Base-by-base conservation (phyloP, 2,113 vertebrate genomes). In the Nansenia antarctica region DNA sequence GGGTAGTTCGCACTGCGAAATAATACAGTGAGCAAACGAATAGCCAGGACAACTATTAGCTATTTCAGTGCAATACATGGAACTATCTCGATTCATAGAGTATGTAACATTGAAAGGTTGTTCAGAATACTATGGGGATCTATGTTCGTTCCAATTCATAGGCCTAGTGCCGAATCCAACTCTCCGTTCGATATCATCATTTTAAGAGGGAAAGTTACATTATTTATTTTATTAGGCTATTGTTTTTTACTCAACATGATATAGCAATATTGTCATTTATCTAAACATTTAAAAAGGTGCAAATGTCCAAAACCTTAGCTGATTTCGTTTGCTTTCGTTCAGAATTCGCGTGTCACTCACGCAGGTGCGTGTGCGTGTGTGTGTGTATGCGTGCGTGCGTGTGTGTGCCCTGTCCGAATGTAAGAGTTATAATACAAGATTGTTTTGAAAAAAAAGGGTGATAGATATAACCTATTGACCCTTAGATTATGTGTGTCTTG, bases 401-500 rank as follows among this genome's bases (percentile, higher is more conserved):
- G 7, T 47, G 15, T 47, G 42, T 47, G 42, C 8, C 14, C 14
- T n/a, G 14, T 47, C 14, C 42, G 2, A 47, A 47, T 47, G n/a
- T 18, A 5, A 47, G n/a, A 42, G 11, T 15, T 42, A n/a, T n/a
- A n/a, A n/a, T n/a, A n/a, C n/a, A n/a, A n/a, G n/a, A n/a, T n/a
- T n/a, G n/a, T n/a, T n/a, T n/a, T n/a, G n/a, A n/a, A n/a, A n/a
- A n/a, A n/a, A n/a, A n/a, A n/a, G n/a, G n/a, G n/a, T 49, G n/a
- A 20, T 20, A 49, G n/a, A 49, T 20, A 2, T 22, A 49, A 14
- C 15, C 45, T 20, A 49, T 49, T 62, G 22, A 45, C 18, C 47
- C 60, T 54, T 70, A 84, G 85, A 84, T 84, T 49, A 49, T 14
- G 11, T n/a, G 86, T 87, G 85, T 87, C 89, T 92, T 93, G 92